These are phyloP conservation scores for Phalacrocorax aristotelis DNA, from an alignment of 2,113 vertebrate genomes.

Conservation along the genomic window DNA sequence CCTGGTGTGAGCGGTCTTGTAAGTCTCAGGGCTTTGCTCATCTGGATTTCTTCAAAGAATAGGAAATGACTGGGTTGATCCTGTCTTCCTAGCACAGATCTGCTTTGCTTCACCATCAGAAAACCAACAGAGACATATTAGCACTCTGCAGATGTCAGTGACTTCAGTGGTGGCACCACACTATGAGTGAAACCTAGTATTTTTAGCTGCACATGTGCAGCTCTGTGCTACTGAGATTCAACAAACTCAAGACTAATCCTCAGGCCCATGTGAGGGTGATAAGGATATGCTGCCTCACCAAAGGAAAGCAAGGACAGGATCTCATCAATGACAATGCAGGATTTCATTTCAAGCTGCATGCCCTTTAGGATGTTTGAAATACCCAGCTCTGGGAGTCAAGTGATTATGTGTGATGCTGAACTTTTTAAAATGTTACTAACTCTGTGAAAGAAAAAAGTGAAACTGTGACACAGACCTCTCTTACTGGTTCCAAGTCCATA, in stretches of 20 bases:
- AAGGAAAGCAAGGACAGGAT: not conserved
- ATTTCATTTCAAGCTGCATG: not conserved
- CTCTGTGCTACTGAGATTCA: not conserved
- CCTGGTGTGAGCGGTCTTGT: not conserved
- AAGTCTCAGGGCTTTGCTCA: not conserved
- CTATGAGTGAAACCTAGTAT: not conserved
- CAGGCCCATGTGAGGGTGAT: not conserved
- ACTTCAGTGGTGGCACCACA: not conserved
- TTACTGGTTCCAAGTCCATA: not conserved
- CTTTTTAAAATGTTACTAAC: not conserved
- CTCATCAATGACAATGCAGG: not conserved
- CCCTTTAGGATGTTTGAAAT: not conserved
- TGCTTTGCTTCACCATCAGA: not conserved
- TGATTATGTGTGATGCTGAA: not conserved
- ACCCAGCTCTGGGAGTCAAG: not conserved
- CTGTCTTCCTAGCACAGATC: not conserved
- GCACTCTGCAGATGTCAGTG: not conserved
- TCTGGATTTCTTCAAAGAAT: not conserved
- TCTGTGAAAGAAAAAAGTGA: not conserved
- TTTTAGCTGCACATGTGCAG: not conserved
- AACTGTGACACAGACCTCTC: not conserved
- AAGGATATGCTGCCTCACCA: not conserved
- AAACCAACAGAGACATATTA: not conserved
- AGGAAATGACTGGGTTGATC: not conserved
- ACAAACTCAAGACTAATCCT: not conserved